A percentile compares a stretch with the other conserved stretches of the same genome.
These are phyloP conservation scores for Microplitis manilae DNA, from an alignment of 2,888 invertebrate species.

Conservation along the genomic window DNA sequence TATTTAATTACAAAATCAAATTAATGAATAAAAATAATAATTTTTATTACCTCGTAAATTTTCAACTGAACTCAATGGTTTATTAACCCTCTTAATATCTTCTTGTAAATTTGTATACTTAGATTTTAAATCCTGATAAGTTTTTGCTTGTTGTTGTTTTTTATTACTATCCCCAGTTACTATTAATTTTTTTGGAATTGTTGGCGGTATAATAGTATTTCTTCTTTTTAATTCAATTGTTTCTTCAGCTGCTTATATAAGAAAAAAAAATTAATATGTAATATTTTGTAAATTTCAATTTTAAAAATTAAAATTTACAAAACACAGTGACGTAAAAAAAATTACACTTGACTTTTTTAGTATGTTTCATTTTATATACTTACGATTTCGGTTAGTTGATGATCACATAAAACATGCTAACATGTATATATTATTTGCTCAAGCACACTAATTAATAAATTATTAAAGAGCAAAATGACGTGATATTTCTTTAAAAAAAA, in stretches of 20 bases:
- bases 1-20: neutral
- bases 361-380: constrained; percentile 24
- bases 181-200: constrained; percentile 47
- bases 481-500: constrained; percentile 6
- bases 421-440: constrained; percentile 51
- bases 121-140: constrained; percentile 56
- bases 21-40: neutral
- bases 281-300: neutral
- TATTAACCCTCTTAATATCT: constrained; percentile 31
- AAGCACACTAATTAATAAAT: constrained; percentile 49
- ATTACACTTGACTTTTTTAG: constrained; percentile 9
- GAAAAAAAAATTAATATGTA: neutral
- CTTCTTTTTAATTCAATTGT: constrained; percentile 68
- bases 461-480: constrained; percentile 15
- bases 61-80: constrained; percentile 4
- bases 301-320: neutral
- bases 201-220: constrained; percentile 71
- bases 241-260: constrained; percentile 47
- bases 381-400: constrained; percentile 47
- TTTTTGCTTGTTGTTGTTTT: constrained; percentile 48
- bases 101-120: constrained; percentile 54
- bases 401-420: constrained; percentile 52
- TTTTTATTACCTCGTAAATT: neutral
- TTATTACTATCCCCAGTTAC: constrained; percentile 28
- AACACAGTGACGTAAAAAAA: neutral